phyloP scores from a whole-genome alignment of 2,113 vertebrate species.

The Diphyllodes magnificus region DNA sequence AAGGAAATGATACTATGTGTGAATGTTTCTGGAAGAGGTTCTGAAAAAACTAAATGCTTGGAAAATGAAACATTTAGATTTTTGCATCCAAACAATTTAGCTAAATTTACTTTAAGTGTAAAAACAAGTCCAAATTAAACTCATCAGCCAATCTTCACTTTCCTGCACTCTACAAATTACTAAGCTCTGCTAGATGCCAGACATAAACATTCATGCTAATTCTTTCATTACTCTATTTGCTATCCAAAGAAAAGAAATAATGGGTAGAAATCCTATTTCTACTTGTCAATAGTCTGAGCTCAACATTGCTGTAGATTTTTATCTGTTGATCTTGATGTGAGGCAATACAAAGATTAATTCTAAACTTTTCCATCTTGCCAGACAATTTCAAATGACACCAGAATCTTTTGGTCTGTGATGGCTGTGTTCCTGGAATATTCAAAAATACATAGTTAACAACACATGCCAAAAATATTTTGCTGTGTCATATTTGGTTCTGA shows the following conservation, averaged over 20 bases:
- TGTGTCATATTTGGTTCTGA: conserved; percentile 29
- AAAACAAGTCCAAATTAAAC: conserved; percentile 40
- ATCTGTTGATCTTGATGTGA: background rate
- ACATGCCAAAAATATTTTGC: conserved; percentile 27
- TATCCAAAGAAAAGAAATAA: conserved; percentile 22
- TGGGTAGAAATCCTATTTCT: background rate
- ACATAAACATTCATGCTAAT: background rate
- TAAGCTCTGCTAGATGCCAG: background rate
- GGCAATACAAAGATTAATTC: background rate
- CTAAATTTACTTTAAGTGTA: conserved; percentile 29
- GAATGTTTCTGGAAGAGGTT: background rate
- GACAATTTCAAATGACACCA: conserved; percentile 20
- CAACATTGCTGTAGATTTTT: background rate
- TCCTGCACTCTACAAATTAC: background rate
- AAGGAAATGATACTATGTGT: background rate
- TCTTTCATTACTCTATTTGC: conserved; percentile 22
- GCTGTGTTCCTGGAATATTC: conserved; percentile 24
- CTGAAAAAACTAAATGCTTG: background rate
- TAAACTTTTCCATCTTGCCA: conserved; percentile 12
- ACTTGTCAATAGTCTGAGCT: background rate
- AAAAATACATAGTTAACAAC: background rate
- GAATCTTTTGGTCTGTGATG: conserved; percentile 10
- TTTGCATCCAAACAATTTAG: conserved; percentile 20
- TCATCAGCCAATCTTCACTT: conserved; percentile 19
- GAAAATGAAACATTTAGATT: conserved; percentile 1